Conservation (phyloP, 2,113 vertebrate genomes). For the Cavia aperea region DNA sequence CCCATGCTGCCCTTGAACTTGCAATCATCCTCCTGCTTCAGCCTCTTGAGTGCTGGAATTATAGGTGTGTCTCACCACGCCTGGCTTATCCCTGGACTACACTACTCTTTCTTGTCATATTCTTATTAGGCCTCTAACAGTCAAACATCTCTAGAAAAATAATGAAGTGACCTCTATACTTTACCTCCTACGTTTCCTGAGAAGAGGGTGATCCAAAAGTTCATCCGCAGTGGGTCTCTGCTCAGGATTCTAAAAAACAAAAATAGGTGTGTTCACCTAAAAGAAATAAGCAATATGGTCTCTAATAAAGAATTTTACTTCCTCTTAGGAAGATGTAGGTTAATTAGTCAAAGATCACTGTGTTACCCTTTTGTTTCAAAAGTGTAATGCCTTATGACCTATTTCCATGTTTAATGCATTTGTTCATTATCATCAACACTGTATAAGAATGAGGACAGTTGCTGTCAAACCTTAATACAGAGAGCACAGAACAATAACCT, state of each 20-base stretch:
- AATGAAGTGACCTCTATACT: slow-evolving; percentile 31
- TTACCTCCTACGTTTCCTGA: slow-evolving; percentile 87
- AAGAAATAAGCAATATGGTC: background rate
- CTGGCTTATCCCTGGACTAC: background rate
- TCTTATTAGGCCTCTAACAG: background rate
- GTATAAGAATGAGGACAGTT: background rate
- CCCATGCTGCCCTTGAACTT: background rate
- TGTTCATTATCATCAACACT: background rate
- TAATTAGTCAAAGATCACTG: slow-evolving; percentile 40
- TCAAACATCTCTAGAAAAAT: background rate
- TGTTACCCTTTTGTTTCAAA: slow-evolving; percentile 16
- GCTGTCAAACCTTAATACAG: background rate
- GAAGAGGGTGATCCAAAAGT: slow-evolving; percentile 85
- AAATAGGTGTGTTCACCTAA: slow-evolving; percentile 57
- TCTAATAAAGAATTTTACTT: slow-evolving; percentile 37
- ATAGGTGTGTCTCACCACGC: background rate
- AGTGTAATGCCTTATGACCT: background rate
- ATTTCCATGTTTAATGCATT: background rate
- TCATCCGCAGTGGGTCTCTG: slow-evolving; percentile 92
- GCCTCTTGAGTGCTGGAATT: background rate
- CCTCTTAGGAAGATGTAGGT: slow-evolving; percentile 20
- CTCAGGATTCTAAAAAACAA: slow-evolving; percentile 86
- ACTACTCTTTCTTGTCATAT: background rate
- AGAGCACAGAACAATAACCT: background rate
- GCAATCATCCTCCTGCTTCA: background rate